Conservation (phyloP, 2,797 vertebrate species). For the Sandelia bainsii region DNA sequence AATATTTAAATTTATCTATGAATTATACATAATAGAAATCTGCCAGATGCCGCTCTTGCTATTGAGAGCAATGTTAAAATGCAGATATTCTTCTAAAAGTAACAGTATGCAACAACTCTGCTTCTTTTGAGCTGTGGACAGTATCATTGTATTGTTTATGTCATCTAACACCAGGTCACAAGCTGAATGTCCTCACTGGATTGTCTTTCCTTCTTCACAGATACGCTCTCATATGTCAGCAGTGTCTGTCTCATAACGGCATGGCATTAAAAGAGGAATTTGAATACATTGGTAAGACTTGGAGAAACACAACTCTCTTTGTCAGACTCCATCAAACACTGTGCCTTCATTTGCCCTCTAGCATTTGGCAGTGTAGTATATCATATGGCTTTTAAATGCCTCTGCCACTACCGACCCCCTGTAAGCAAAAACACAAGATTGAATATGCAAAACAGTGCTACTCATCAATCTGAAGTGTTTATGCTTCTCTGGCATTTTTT, state of each 20-base stretch:
- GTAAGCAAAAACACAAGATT: conserved; percentile 81
- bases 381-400: conserved; percentile 85
- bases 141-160: conserved; percentile 9
- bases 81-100: neutral
- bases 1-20: neutral
- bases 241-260: conserved; percentile 98
- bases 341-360: conserved; percentile 83
- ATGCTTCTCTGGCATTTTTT: conserved; percentile 77
- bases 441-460: conserved; percentile 78
- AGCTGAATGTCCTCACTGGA: conserved; percentile 34
- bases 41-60: neutral
- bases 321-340: conserved; percentile 82
- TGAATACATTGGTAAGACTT: conserved; percentile 97
- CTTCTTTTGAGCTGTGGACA: neutral
- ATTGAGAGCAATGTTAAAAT: neutral
- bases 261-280: conserved; percentile 99
- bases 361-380: conserved; percentile 81
- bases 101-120: neutral
- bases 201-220: conserved; percentile 77
- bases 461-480: conserved; percentile 80
- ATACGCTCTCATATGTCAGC: conserved; percentile 98
- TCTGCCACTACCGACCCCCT: conserved; percentile 75
- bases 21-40: neutral
- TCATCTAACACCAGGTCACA: conserved; percentile 11
- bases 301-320: conserved; percentile 68